Percentiles rank a stretch among this genome's conserved stretches.
Conservation (phyloP, 1,140 invertebrate genomes). For the Eufriesea mexicana region DNA sequence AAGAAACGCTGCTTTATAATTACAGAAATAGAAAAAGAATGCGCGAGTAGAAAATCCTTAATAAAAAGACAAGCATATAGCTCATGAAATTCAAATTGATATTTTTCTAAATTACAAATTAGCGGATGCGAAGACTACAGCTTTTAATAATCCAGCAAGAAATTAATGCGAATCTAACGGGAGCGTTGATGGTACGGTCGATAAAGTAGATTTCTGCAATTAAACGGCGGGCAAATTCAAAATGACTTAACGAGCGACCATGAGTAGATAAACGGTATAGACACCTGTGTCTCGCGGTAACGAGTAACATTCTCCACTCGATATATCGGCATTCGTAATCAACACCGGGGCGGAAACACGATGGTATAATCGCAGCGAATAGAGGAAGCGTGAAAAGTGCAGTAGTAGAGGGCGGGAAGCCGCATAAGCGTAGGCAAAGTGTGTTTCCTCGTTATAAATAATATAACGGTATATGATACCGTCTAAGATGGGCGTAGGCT, state of each 20-base stretch:
- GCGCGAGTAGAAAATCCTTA: neutral
- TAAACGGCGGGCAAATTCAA: constrained; percentile 1
- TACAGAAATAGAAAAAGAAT: neutral
- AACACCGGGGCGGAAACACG: neutral
- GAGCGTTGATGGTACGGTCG: neutral
- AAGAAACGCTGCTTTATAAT: neutral
- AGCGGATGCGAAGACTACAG: neutral
- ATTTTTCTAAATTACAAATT: neutral
- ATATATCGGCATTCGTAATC: neutral
- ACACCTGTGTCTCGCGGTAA: neutral
- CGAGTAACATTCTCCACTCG: neutral
- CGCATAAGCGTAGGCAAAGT: constrained; percentile 66
- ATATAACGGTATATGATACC: constrained; percentile 75
- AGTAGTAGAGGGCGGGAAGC: constrained; percentile 1
- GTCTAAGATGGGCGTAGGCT: constrained; percentile 70
- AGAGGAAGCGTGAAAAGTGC: neutral
- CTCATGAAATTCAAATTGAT: too few species aligned
- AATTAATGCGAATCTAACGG: neutral
- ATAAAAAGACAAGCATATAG: neutral
- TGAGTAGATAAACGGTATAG: neutral
- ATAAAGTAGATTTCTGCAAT: constrained; percentile 28
- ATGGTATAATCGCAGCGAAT: neutral
- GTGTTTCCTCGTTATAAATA: constrained; percentile 70
- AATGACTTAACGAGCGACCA: neutral
- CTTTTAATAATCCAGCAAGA: too few species aligned